Conservation (phyloP, 2,113 vertebrate genomes). For the Aspidoscelis tigris region DNA sequence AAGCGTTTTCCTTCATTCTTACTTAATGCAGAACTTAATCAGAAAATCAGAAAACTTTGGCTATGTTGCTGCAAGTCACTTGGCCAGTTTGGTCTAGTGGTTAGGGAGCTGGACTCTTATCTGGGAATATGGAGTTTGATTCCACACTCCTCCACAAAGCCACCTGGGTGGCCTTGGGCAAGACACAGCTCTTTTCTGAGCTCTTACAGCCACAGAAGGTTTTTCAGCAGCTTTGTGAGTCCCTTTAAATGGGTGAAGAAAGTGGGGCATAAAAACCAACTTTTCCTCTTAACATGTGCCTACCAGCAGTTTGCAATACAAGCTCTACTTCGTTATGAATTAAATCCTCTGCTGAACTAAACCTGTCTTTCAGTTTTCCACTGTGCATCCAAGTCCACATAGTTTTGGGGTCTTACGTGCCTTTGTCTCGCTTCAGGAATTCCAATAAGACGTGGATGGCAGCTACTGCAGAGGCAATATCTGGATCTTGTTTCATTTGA, state of each 20-base stretch:
- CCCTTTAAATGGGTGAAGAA: no score
- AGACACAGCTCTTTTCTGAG: no score
- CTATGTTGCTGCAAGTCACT: neutral
- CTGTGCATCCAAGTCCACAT: no score
- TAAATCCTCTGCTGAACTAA: neutral
- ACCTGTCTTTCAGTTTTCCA: neutral
- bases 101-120: no score
- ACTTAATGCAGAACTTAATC: neutral
- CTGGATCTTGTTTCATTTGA: slow-evolving; percentile 87
- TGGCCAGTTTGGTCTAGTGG: no score
- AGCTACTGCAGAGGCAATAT: slow-evolving; percentile 92
- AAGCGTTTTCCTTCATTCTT: neutral
- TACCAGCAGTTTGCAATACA: neutral
- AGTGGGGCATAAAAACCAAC: no score
- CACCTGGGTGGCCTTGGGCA: no score
- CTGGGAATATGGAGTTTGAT: no score
- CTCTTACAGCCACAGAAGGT: no score
- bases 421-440: slow-evolving; percentile 91
- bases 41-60: neutral
- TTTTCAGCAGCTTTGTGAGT: no score
- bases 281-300: no score
- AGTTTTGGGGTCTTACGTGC: slow-evolving; percentile 50
- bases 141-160: no score
- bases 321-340: neutral
- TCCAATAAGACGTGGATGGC: slow-evolving; percentile 91